Evolutionary conservation across 30 jellyfish, hydroid and myxozoan species (phyloP), one percentile per base, ranked within the genome.

Genomic region (Chrysaora quinquecirrha): DNA sequence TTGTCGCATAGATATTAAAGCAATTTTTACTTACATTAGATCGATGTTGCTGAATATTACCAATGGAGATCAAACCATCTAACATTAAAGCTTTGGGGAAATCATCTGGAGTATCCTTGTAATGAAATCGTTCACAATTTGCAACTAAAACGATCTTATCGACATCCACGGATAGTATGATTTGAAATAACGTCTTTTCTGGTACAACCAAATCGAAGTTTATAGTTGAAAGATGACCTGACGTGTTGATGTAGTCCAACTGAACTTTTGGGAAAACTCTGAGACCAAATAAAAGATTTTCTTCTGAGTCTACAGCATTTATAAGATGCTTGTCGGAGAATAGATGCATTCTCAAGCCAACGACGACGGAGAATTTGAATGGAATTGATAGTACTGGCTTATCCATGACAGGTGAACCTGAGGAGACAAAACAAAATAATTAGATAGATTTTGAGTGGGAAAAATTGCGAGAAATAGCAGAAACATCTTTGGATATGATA

Each of bases 51-150:
- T 3, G 68, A 16, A 52, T 20, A 52, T 20, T 69, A 23, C 90
- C 81, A 65, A 80, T 64, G 7, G 90, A 80, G 2, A 70, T 47
- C 50, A 63, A 4, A 0, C 90, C 90, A 29, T 27, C 60, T 34
- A 52, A 1, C 30, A 62, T 71, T 0, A 80, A 14, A 18, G 14
- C 54, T 33, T 2, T 22, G 0, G 90, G 90, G 22, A 80, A 70
- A 48, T 80, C 90, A 3, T 30, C 52, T 38, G 90, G 90, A 23
- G 71, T 70, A 19, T 31, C 48, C 34, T 35, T 66, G 2, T 22
- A 28, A 21, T 25, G 24, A 0, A 19, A 29, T 24, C 34, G 58
- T 47, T 49, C 28, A 66, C 90, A 80, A 20, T 80, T 67, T 6
- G 71, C 71, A 20, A 73, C 71, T 31, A 80, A 27, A 7, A 25